Conservation (phyloP, 2,888 invertebrate species). For the Ischnus inquisitorius region DNA sequence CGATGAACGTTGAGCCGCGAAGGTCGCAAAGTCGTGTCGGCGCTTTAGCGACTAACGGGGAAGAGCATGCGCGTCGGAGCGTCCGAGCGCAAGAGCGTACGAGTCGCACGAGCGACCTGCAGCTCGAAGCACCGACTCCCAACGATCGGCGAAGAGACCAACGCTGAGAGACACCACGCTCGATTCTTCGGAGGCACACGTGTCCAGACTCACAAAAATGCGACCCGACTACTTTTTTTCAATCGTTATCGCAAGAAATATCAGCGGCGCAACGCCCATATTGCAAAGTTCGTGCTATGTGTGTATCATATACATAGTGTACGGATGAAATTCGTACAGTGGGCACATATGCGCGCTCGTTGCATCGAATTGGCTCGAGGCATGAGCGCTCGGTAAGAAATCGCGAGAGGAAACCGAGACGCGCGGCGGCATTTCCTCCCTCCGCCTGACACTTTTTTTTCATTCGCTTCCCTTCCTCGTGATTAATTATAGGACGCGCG, state of each 20-base stretch:
- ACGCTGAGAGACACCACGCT: constrained; percentile 74
- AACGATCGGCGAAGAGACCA: constrained; percentile 75
- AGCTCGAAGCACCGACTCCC: constrained; percentile 24
- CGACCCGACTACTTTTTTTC: constrained; percentile 65
- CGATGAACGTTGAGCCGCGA: no score
- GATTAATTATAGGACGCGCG: constrained; percentile 38
- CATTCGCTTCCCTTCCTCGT: background rate
- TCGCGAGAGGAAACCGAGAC: constrained; percentile 54
- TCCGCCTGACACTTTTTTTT: constrained; percentile 51
- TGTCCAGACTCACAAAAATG: constrained; percentile 83
- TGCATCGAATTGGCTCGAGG: constrained; percentile 47
- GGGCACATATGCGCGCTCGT: constrained; percentile 31
- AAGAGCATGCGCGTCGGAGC: constrained; percentile 52
- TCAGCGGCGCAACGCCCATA: constrained; percentile 59
- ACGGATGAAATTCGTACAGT: background rate
- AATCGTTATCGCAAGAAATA: constrained; percentile 53
- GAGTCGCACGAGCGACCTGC: constrained; percentile 48
- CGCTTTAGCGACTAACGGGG: background rate
- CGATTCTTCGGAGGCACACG: constrained; percentile 76
- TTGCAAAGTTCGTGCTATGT: constrained; percentile 25
- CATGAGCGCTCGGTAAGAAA: constrained; percentile 27
- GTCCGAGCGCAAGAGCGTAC: constrained; percentile 12
- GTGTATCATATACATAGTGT: background rate
- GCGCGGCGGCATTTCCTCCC: constrained; percentile 62
- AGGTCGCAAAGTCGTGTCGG: constrained; percentile 3